Base-by-base conservation (phyloP, 1,140 invertebrate species). In the Venustaconcha ellipsiformis region DNA sequence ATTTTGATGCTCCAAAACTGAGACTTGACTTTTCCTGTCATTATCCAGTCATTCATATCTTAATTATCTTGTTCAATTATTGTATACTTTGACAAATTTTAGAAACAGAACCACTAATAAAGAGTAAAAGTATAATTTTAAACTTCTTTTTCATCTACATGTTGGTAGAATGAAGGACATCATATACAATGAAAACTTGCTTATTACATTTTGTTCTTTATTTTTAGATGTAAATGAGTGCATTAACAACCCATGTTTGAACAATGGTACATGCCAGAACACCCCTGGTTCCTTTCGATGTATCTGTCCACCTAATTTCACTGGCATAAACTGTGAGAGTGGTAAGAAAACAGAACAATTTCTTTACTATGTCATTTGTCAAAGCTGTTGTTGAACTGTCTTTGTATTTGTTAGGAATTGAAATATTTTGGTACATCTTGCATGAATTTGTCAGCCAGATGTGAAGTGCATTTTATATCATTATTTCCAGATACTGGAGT, bases 221-320 rank as follows among this genome's bases (percentile, higher is more conserved):
- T 48, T 79, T 74, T 57, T 62, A 82, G 96, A 98, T 90, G 94
- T 97, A 64, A 93, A 96, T 88, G 97, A 98, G 89, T 98, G 97
- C 89, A 67, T 70, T 17, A 90, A 68, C 11, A 96, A 83, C 18
- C 88, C 89, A 13, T 91, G 91, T 81, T 87, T 91, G 80, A 89
- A 91, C 78, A 87, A 84, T 26, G 88, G 86, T 15, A 84, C 82
- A 2, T 90, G 89, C 74, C 58, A 84, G 57, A 90, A 90, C 71
- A 85, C 78, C 0, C 77, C 79, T 1, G 89, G 89, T n/a, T 86
- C 85, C 65, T 98, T 96, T 87, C 78, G 94, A 74, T 99, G 97
- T 89, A 94, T 93, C 76, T 99, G 97, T 86, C 93, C 93, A 0
- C 93, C 67, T 57, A 97, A 97, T 0, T 99, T 94, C 87, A 94